Evolutionary conservation across 2,113 vertebrate species (phyloP).

Genomic region (Gracilinanus agilis): DNA sequence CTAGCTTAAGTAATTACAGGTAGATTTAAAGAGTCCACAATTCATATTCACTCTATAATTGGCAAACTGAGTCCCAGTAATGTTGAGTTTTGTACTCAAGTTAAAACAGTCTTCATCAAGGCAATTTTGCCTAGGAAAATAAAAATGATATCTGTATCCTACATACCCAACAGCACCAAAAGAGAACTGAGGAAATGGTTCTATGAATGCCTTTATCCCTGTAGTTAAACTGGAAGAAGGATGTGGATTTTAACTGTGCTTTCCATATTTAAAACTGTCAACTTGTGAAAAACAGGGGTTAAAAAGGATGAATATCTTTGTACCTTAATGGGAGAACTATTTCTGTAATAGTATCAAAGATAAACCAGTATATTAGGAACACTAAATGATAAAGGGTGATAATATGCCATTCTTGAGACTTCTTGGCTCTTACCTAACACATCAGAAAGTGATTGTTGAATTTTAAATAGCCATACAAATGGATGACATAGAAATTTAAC

Average conservation of each 20-base stretch:
- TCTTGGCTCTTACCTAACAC: constrained; percentile 97
- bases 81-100: constrained; percentile 44
- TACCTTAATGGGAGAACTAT: constrained; percentile 89
- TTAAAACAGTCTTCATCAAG: constrained; percentile 38
- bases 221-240: constrained; percentile 48
- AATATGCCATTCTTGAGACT: constrained; percentile 92
- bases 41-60: constrained; percentile 15
- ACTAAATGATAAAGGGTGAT: constrained; percentile 90
- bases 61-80: constrained; percentile 27
- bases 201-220: neutral
- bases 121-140: constrained; percentile 33
- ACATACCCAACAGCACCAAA: neutral
- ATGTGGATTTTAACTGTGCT: constrained; percentile 72
- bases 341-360: constrained; percentile 91
- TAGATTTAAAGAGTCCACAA: neutral
- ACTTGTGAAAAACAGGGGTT: constrained; percentile 80
- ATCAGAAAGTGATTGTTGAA: constrained; percentile 94
- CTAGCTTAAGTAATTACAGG: constrained; percentile 45
- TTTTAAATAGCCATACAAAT: constrained; percentile 94
- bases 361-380: constrained; percentile 90
- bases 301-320: constrained; percentile 88
- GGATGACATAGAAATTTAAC: constrained; percentile 92
- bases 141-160: neutral
- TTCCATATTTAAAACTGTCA: constrained; percentile 66
- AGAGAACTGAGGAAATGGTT: constrained; percentile 27